phyloP scores from a whole-genome alignment of 2,888 invertebrate genomes.

The Siphonodentalium dalli region DNA sequence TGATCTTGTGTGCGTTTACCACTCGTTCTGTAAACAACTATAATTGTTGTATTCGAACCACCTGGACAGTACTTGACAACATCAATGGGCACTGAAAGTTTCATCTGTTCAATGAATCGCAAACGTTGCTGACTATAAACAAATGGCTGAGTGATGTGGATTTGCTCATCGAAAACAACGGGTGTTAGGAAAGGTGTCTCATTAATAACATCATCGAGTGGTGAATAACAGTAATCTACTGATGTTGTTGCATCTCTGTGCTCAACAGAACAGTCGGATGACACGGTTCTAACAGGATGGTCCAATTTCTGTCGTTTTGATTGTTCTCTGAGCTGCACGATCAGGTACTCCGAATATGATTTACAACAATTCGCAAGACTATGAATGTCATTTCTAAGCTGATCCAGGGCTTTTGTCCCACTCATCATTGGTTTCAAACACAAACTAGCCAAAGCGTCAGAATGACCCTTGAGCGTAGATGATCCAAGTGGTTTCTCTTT shows the following conservation, averaged over 20 bases:
- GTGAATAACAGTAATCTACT: slow-evolving; percentile 1
- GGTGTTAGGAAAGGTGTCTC: slow-evolving; percentile 9
- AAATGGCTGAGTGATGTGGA: slow-evolving; percentile 12
- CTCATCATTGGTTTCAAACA: too few species aligned
- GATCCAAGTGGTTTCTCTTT: background rate
- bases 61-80: slow-evolving; percentile 23
- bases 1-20: too few species aligned
- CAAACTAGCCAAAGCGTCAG: too few species aligned
- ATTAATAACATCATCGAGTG: slow-evolving; percentile 8
- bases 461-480: too few species aligned
- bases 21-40: too few species aligned
- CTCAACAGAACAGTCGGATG: background rate
- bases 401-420: too few species aligned
- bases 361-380: too few species aligned
- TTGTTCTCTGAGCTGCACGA: too few species aligned
- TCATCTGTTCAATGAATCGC: slow-evolving; percentile 17
- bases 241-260: background rate
- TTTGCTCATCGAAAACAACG: slow-evolving; percentile 23
- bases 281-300: slow-evolving; percentile 4
- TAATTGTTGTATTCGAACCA: slow-evolving; percentile 7
- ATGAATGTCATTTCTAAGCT: too few species aligned
- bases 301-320: slow-evolving; percentile 9
- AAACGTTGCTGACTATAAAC: slow-evolving; percentile 11
- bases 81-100: slow-evolving; percentile 16
- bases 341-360: too few species aligned